A percentile compares a stretch with the other conserved stretches of the same genome.
These are phyloP conservation scores for Tautogolabrus adspersus DNA, from an alignment of 2,113 vertebrate species.

Conservation along the genomic window DNA sequence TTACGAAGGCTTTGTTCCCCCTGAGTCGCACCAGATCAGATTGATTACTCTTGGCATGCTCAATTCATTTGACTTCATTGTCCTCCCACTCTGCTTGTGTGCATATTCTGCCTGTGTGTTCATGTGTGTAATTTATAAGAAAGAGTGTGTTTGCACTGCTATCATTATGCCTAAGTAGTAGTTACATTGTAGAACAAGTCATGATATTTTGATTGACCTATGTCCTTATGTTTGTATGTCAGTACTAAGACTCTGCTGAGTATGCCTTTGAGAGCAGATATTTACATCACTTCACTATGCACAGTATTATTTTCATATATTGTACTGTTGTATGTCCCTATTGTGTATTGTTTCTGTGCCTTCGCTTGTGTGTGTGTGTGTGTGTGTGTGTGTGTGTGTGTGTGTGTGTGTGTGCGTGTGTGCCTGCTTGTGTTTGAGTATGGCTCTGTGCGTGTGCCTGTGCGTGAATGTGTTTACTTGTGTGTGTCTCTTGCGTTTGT, in stretches of 20 bases:
- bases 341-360: conserved; percentile 20
- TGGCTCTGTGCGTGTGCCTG: conserved; percentile 16
- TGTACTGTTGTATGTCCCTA: conserved; percentile 33
- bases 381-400: conserved; percentile 18
- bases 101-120: conserved; percentile 42
- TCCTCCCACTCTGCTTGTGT: conserved; percentile 74
- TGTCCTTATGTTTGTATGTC: not conserved
- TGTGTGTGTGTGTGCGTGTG: conserved; percentile 52
- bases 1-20: conserved; percentile 68
- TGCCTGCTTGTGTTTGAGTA: conserved; percentile 20
- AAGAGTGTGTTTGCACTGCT: conserved; percentile 25
- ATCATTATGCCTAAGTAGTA: not conserved
- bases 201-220: conserved; percentile 25
- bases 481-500: conserved; percentile 60
- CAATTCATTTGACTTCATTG: conserved; percentile 81
- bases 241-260: not conserved
- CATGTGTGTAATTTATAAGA: conserved; percentile 2
- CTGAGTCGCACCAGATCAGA: conserved; percentile 70
- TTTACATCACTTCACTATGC: not conserved
- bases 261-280: not conserved
- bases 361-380: conserved; percentile 17
- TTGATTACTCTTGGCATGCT: conserved; percentile 79
- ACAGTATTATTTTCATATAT: conserved; percentile 5
- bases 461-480: conserved; percentile 65
- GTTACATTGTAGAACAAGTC: conserved; percentile 19